Evolutionary conservation across 30 jellyfish, hydroid and myxozoan genomes (phyloP).

Genomic region (Sanderia malayensis): DNA sequence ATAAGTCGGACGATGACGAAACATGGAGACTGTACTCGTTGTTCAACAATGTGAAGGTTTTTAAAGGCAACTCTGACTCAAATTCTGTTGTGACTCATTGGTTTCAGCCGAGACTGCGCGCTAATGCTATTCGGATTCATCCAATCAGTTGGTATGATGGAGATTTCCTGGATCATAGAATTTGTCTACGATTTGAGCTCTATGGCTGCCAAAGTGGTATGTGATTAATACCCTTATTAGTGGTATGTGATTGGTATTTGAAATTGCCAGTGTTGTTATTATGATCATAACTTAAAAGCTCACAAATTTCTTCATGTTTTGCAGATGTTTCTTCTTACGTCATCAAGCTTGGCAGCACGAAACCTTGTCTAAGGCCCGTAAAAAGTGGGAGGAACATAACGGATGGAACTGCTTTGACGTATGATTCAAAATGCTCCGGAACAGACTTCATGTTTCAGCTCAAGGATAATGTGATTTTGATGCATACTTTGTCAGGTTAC

Average conservation of each 20-base stretch:
- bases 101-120: constrained; percentile 80
- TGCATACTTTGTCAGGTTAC: constrained; percentile 61
- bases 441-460: constrained; percentile 65
- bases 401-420: constrained; percentile 17
- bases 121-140: constrained; percentile 60
- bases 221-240: too few species aligned
- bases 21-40: constrained; percentile 56
- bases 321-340: constrained; percentile 65
- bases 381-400: constrained; percentile 17
- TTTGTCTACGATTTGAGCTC: constrained; percentile 87
- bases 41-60: constrained; percentile 72
- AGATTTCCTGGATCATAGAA: constrained; percentile 62
- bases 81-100: constrained; percentile 79
- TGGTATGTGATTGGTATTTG: too few species aligned
- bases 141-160: constrained; percentile 86
- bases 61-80: constrained; percentile 71
- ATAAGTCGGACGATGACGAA: constrained; percentile 46
- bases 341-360: constrained; percentile 42
- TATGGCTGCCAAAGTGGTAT: constrained; percentile 42
- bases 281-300: too few species aligned
- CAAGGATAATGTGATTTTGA: constrained; percentile 13
- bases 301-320: too few species aligned
- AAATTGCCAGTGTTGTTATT: too few species aligned
- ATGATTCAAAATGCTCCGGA: constrained; percentile 61
- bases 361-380: constrained; percentile 44